Evolutionary conservation across 2,113 vertebrate genomes (phyloP), one percentile per base, ranked within the genome.

Genomic region (Donacobius atricapilla): DNA sequence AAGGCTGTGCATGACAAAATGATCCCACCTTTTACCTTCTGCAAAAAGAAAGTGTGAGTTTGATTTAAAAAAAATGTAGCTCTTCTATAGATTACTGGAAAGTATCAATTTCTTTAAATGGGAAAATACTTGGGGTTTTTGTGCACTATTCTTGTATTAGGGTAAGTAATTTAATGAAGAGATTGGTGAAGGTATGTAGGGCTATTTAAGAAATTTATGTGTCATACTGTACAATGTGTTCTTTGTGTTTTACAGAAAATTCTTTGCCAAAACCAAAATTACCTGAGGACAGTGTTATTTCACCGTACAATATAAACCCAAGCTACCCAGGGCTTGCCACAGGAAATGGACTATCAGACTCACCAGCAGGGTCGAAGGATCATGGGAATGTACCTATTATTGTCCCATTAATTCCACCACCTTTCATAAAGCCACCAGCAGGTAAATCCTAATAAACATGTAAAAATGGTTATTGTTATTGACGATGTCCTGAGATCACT

Each of bases 361-460:
- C 98, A 98, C 98, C 97, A 97, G 98, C 98, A 91, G 98, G 98
- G 64, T 98, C 97, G 56, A 99, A 99, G 98, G 99, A 99, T 93
- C 99, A 99, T 47, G 98, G 99, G 97, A 99, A 97, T 97, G 98
- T 99, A 97, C 99, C 99, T 97, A 99, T 99, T 97, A 99, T 99
- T 87, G 98, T 99, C 95, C 99, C 99, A 96, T 98, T 99, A 98
- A 99, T 99, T 97, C 99, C 99, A 39, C 99, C 99, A 37, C 99
- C 99, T 93, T 98, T 99, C 97, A 99, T 99, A 98, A 99, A 99
- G 97, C 98, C 99, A 98, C 98, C 99, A 97, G 98, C 99, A 99
- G 99, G 99, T 99, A 99, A 98, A 97, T 96, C 61, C 64, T 87
- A 27, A 83, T 27, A 83, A 95, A 53, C 25, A 10, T 88, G 95